phyloP scores from a whole-genome alignment of 2,113 vertebrate species.

The Hydropotes inermis region DNA sequence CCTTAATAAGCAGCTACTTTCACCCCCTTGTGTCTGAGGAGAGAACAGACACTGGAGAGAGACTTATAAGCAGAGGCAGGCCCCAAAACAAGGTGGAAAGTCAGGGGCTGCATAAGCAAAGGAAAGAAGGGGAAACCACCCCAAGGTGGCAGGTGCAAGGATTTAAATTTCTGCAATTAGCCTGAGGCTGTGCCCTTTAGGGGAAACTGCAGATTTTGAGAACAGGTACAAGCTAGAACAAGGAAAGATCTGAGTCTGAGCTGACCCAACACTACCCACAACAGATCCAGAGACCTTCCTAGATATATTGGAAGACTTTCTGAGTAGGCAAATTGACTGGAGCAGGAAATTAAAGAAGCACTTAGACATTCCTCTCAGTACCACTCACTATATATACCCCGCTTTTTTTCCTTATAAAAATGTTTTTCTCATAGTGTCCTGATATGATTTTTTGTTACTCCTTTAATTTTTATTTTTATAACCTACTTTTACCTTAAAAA shows the following conservation, averaged over 20 bases:
- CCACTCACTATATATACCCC: background rate
- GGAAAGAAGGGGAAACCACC: background rate
- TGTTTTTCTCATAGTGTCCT: background rate
- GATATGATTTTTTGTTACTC: background rate
- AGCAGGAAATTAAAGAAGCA: background rate
- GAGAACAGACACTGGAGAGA: background rate
- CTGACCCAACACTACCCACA: background rate
- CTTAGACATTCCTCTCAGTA: background rate
- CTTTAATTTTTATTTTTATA: background rate
- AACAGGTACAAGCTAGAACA: background rate
- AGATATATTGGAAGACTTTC: background rate
- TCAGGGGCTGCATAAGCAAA: background rate
- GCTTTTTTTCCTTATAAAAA: background rate
- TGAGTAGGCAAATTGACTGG: background rate
- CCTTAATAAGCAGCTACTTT: background rate
- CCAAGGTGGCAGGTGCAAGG: background rate
- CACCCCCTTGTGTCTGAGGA: background rate
- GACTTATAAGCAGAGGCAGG: background rate
- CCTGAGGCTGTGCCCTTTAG: background rate
- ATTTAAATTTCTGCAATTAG: background rate
- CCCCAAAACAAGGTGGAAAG: background rate
- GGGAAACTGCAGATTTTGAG: background rate
- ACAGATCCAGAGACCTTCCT: background rate
- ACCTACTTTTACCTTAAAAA: background rate
- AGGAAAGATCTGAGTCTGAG: background rate